A percentile compares a stretch with the other conserved stretches of the same genome.
phyloP scores from a whole-genome alignment of 2,888 invertebrate species.

The Atethmia centrago region DNA sequence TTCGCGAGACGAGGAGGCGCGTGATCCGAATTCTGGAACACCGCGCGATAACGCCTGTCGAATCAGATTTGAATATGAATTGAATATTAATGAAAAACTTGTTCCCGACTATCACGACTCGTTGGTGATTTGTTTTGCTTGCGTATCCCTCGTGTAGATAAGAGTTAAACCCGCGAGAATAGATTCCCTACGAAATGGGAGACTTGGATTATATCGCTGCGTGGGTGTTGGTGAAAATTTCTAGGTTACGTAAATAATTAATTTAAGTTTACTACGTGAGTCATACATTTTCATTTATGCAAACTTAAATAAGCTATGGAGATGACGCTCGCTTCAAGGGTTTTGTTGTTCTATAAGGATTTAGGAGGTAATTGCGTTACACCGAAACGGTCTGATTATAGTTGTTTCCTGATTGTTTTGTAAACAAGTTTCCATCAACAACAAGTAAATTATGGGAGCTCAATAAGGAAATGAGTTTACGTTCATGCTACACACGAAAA shows the following conservation, averaged over 20 bases:
- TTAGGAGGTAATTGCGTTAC: conserved; percentile 34
- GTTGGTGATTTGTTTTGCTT: conserved; percentile 74
- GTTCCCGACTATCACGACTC: conserved; percentile 76
- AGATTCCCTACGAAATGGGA: conserved; percentile 51
- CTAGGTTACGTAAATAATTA: conserved; percentile 54
- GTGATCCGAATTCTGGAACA: conserved; percentile 82
- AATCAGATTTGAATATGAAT: conserved; percentile 89
- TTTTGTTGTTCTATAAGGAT: conserved; percentile 41
- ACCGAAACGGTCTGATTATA: conserved; percentile 35
- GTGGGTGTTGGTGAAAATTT: conserved; percentile 51
- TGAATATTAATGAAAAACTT: conserved; percentile 88
- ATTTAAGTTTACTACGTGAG: conserved; percentile 43
- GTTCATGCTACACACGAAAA: conserved; percentile 6
- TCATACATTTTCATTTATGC: conserved; percentile 52
- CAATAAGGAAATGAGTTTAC: conserved; percentile 33
- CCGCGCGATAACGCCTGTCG: conserved; percentile 82
- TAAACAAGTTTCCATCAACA: conserved; percentile 24
- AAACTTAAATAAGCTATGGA: conserved; percentile 55
- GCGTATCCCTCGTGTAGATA: conserved; percentile 53
- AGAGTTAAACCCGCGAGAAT: conserved; percentile 56
- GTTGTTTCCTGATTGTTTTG: conserved; percentile 22
- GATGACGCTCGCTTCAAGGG: conserved; percentile 41
- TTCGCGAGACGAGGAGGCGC: conserved; percentile 74
- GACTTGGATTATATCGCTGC: conserved; percentile 54
- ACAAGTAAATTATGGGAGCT: conserved; percentile 17